Base-by-base conservation (phyloP, 2,888 invertebrate genomes). In the Thymelicus acteon region DNA sequence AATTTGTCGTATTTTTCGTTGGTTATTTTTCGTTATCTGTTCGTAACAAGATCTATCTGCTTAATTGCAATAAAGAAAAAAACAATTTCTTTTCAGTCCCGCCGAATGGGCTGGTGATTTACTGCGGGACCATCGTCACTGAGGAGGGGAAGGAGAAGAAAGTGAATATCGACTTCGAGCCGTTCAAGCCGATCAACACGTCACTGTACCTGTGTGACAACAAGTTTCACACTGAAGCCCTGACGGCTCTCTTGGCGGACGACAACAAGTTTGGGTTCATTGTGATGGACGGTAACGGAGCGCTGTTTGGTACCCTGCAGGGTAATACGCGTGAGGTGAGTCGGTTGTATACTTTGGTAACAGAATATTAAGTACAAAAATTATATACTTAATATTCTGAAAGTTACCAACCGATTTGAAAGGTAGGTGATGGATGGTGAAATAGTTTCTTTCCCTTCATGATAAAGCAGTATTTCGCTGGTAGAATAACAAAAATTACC, bases 241-340 rank as follows among this genome's bases (percentile, higher is more conserved):
- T 99, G 77, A 98, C 98, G 57, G 99, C 99, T 12, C 94, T 99
- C 75, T 94, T 99, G 77, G 99, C 99, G 52, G 99, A 99, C 85
- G 99, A 99, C 87, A 99, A 99, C 91, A 99, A 99, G 94, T 99
- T 99, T 91, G 99, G 99, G n/a, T 99, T 99, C 88, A 99, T 99
- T 83, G 98, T 99, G 60, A 99, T 99, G 99, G 99, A 99, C 88
- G 99, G 99, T 95, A 99, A 99, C 88, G 99, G 99, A 70, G 99
- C 99, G 12, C 95, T 99, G 74, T 99, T 99, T 89, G 99, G 99
- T 86, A 99, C 99, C 0, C 95, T 99, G 54, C 99, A 99, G 92
- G 99, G 99, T 72, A 98, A 98, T 81, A 97, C 98, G 2, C 92
- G 98, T 78, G 98, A 95, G 92, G 94, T 94, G 54, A 79, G 86